Percentiles rank a stretch among this genome's conserved stretches.
phyloP scores from a whole-genome alignment of 2,888 invertebrate genomes.

The Parochlus steinenii region DNA sequence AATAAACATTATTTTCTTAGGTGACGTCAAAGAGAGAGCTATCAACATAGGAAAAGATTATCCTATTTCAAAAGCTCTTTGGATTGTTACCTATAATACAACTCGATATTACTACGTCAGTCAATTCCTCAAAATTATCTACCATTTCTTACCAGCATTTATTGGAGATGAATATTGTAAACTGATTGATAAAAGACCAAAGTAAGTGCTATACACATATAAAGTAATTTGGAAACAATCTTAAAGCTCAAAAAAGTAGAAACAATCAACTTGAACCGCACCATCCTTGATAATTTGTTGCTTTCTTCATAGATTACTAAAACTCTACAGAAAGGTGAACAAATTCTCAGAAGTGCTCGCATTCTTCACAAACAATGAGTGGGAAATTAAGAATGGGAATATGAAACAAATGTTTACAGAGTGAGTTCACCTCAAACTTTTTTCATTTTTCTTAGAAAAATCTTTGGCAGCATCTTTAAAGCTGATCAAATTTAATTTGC shows the following conservation, averaged over 20 bases:
- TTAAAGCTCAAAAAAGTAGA: too few relatives aligned
- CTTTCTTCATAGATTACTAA: slow-evolving; percentile 7
- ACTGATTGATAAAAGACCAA: slow-evolving; percentile 4
- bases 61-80: slow-evolving; percentile 1
- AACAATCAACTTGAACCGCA: too few relatives aligned
- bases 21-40: slow-evolving; percentile 4
- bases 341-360: slow-evolving; percentile 8
- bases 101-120: background rate
- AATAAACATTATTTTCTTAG: background rate
- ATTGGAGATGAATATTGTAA: background rate
- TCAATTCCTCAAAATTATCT: slow-evolving; percentile 5
- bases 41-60: background rate
- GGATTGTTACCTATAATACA: slow-evolving; percentile 9
- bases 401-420: slow-evolving; percentile 16
- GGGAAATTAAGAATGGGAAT: slow-evolving; percentile 8
- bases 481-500: too few relatives aligned
- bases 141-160: slow-evolving; percentile 7
- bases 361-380: slow-evolving; percentile 10
- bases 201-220: background rate
- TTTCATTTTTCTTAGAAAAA: too few relatives aligned
- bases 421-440: slow-evolving; percentile 30
- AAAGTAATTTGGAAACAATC: background rate
- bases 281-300: too few relatives aligned
- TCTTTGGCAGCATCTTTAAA: too few relatives aligned
- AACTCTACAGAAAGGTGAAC: slow-evolving; percentile 10